Evolutionary conservation across 2,113 vertebrate genomes (phyloP), one percentile per base, ranked within the genome.

Genomic region (Gobiocypris rarus): DNA sequence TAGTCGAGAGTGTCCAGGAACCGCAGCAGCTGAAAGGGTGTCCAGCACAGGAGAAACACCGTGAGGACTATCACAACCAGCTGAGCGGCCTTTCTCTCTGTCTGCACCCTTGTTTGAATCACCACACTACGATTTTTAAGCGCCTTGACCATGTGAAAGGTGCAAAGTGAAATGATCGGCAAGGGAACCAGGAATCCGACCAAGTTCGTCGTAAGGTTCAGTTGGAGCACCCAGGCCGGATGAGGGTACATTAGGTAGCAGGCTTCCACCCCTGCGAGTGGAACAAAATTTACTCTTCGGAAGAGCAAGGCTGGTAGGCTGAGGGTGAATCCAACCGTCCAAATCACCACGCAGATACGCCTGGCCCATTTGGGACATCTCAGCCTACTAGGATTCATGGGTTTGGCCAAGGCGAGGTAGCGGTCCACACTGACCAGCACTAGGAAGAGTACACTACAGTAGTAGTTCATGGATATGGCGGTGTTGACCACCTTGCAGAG

Each of bases 1-100:
- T 83, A 89, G 38, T 67, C 14, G 78, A 98, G 84, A 0, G 94
- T 96, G 81, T 96, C 94, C 0, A 98, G 87, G 63, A 96, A 73
- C 0, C 93, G 93, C 84, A 88, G 92, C 56, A 96, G 11, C 83
- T 97, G 97, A 89, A 95, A 95, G 0, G 97, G 97, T 8, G 96
- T 92, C 96, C 96, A 97, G 90, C 96, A 97, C 76, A 95, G 0
- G 0, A 97, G 15, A 11, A 97, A 98, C 0, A 95, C 90, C 0
- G 93, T 84, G 17, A 97, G 92, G 15, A 98, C 97, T 0, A 88
- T 84, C 59, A 97, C 92, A 5, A 98, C 92, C 82, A 98, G 88
- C 34, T 89, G 0, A 0, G 95, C 93, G 63, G 96, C 95, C 88
- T 79, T 96, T 73, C 87, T 93, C 86, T 97, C 96, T 0, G 89